Evolutionary conservation across 2,113 vertebrate species (phyloP), one percentile per base, ranked within the genome.

Genomic region (Phaethon lepturus): DNA sequence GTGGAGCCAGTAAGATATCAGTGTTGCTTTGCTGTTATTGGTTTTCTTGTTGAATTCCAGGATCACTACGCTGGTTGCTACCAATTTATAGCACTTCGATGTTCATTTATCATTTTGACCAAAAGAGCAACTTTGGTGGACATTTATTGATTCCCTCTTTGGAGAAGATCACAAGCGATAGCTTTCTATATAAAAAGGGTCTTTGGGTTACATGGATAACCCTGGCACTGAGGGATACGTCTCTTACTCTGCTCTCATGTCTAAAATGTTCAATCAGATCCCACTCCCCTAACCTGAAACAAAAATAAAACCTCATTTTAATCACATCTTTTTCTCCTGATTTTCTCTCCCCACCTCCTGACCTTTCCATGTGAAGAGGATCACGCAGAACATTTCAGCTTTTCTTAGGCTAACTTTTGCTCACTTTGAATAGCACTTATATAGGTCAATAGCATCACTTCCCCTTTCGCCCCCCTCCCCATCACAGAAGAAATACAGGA

Each of bases 291-390:
- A 93, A 88, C 94, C 94, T 90, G 97, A 97, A 97, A 97, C 91
- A 96, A 97, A 97, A 96, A 95, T 95, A 96, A 97, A 96, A 94
- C 63, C 81, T 90, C 94, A 97, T 97, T 97, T 97, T 96, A 97
- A 97, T 95, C 95, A 94, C 67, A 88, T 94, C 97, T 96, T 97
- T 96, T 88, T 94, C 84, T 88, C 89, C 80, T 95, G 89, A 97
- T 97, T 97, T 97, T 96, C 88, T 74, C 92, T 97, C 49, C 95
- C 97, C 93, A 96, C 94, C 94, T 96, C 74, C 94, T 97, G 94
- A 95, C 94, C 95, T 95, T 97, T 91, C 91, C 59, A 77, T 97
- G 93, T 96, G 96, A 97, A 97, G 95, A 94, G 93, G 95, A 96
- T 96, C 94, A 96, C 47, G 77, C 86, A 95, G 95, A 97, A 96